These are phyloP conservation scores for Drosophila mercatorum DNA, from an alignment of 2,888 invertebrate species.

Conservation along the genomic window DNA sequence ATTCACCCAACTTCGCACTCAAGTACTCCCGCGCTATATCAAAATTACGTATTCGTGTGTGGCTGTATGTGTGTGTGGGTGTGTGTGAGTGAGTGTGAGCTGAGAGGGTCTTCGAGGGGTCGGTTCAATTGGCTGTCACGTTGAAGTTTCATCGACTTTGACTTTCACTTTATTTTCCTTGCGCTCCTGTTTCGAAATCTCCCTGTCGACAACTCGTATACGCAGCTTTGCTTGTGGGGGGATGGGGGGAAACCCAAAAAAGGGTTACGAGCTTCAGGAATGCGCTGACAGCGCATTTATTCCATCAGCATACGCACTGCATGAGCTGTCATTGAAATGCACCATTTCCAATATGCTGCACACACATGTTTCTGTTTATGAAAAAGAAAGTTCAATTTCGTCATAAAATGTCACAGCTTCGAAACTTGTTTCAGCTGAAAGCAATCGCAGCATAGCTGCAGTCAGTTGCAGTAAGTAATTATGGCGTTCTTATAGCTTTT, in stretches of 20 bases:
- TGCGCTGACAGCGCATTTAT: conserved; percentile 57
- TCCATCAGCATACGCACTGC: conserved; percentile 8
- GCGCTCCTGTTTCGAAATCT: conserved; percentile 30
- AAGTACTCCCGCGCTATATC: conserved; percentile 25
- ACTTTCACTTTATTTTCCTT: conserved; percentile 30
- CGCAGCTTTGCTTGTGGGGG: not conserved
- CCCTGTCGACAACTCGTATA: conserved; percentile 30
- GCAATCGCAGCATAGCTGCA: not conserved
- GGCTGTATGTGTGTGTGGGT: not conserved
- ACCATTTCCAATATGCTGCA: conserved; percentile 24
- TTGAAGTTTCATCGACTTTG: conserved; percentile 63
- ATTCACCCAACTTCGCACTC: conserved; percentile 1
- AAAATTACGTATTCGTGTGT: conserved; percentile 18
- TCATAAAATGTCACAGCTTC: not conserved
- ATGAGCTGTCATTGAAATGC: conserved; percentile 26
- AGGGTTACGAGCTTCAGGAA: conserved; percentile 21
- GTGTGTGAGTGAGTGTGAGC: not conserved
- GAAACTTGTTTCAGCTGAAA: conserved; percentile 4
- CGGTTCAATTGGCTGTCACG: conserved; percentile 62
- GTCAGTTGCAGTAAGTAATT: conserved; percentile 8
- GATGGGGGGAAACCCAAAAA: not conserved
- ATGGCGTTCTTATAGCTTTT: not conserved
- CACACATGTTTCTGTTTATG: conserved; percentile 17
- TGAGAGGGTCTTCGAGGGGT: not conserved
- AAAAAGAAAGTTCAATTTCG: conserved; percentile 13